Evolutionary conservation across 2,113 vertebrate genomes (phyloP), one percentile per base, ranked within the genome.

Genomic region (Pteruthius melanotis): DNA sequence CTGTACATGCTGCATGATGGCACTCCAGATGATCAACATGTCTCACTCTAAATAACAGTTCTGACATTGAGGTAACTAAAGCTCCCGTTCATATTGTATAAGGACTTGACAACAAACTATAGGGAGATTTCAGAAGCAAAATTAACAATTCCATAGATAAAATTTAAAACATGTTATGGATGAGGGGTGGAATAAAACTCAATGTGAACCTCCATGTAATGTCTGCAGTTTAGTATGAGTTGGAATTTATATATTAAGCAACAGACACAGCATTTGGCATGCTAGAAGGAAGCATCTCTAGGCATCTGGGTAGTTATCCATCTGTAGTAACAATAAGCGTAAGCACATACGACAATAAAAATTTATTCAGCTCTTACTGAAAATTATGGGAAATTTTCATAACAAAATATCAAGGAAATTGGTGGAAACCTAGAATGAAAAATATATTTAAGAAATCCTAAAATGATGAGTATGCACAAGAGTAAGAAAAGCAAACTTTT

Each of bases 1-100:
- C 44, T 69, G 10, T 27, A 13, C 0, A 1, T 31, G n/a, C 12
- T 4, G 1, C 11, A 12, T 70, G 37, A 54, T 70, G 63, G 7
- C 23, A n/a, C 11, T 75, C 27, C n/a, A 33, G 13, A 33, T 78
- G 26, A 63, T 52, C 33, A 50, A 2, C 11, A 28, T 17, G 10
- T 77, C 52, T 16, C 33, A 45, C 42, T 72, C 7, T 9, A 61
- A 39, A 20, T 31, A 86, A 47, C 3, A 85, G 23, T 33, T 77
- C 61, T 54, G 22, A 19, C 20, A 27, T 56, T 60, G 72, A 22
- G 16, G 8, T 52, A 85, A 47, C 47, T 86, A 71, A 68, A 86
- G 19, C 7, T 52, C 30, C 9, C 30, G 27, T 23, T 64, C 6
- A 16, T 7, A 21, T 60, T 54, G 7, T 59, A 40, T 59, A 78